Evolutionary conservation across 2,797 vertebrate genomes (phyloP).

Genomic region (Tolypeutes matacus): DNA sequence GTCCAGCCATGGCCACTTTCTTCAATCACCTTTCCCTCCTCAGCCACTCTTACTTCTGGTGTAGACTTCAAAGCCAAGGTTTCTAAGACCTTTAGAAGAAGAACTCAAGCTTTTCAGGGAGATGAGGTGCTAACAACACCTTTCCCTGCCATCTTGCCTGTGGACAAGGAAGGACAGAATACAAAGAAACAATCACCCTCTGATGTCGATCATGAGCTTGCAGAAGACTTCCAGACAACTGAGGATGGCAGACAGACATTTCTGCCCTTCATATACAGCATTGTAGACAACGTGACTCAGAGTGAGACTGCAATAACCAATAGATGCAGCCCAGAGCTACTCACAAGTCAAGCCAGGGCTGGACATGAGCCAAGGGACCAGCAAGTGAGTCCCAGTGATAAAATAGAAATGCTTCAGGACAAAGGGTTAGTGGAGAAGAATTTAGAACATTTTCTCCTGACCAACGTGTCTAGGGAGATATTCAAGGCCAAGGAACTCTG

Average conservation of each 20-base stretch:
- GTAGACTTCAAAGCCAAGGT: not conserved
- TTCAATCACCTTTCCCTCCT: not conserved
- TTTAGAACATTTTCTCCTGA: not conserved
- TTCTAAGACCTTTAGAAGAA: not conserved
- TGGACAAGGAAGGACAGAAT: not conserved
- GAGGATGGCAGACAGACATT: not conserved
- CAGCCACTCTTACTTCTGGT: not conserved
- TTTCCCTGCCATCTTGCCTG: not conserved
- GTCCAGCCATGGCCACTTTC: conserved; percentile 40
- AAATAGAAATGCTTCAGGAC: not conserved
- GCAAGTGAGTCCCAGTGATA: not conserved
- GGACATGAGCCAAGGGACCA: not conserved
- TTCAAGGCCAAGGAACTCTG: not conserved
- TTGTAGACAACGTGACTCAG: not conserved
- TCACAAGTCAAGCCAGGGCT: not conserved
- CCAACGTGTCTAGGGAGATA: not conserved
- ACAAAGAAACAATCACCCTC: not conserved
- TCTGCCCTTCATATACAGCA: not conserved
- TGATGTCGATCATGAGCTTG: not conserved
- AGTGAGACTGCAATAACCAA: not conserved
- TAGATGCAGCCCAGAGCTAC: not conserved
- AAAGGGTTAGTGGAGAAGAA: not conserved
- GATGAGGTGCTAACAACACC: not conserved
- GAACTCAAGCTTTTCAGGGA: not conserved
- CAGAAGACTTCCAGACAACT: not conserved